Evolutionary conservation across 1,140 invertebrate genomes (phyloP).

Genomic region (Araneus ventricosus): DNA sequence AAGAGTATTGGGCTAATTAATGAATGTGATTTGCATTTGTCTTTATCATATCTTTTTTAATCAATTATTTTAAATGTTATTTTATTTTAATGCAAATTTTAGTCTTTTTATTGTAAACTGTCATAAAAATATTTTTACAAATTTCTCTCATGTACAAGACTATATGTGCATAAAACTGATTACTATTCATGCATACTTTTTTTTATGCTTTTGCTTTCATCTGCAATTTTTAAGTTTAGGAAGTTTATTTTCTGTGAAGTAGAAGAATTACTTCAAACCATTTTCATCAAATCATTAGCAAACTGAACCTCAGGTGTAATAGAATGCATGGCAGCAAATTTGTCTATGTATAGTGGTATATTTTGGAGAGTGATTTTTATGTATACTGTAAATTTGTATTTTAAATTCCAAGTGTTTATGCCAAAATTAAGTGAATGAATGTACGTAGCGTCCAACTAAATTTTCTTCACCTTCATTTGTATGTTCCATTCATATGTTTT

Average conservation of each 20-base stretch:
- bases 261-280: neutral
- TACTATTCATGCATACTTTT: neutral
- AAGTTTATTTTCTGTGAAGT: neutral
- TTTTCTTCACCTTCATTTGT: neutral
- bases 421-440: neutral
- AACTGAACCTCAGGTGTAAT: slow-evolving; percentile 3
- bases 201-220: neutral
- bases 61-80: neutral
- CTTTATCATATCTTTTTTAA: neutral
- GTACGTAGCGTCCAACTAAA: neutral
- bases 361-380: slow-evolving; percentile 18
- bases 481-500: neutral
- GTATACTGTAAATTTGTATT: slow-evolving; percentile 26
- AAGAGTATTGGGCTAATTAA: neutral
- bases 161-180: neutral
- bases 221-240: neutral
- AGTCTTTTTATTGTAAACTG: neutral
- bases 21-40: neutral
- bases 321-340: neutral
- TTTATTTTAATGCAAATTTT: neutral
- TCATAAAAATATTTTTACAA: neutral
- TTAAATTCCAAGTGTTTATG: slow-evolving; percentile 3
- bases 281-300: neutral
- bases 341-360: neutral
- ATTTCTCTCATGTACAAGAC: too few species aligned